Conservation (phyloP, 2,888 invertebrate genomes). For the Plemyria rubiginata region DNA sequence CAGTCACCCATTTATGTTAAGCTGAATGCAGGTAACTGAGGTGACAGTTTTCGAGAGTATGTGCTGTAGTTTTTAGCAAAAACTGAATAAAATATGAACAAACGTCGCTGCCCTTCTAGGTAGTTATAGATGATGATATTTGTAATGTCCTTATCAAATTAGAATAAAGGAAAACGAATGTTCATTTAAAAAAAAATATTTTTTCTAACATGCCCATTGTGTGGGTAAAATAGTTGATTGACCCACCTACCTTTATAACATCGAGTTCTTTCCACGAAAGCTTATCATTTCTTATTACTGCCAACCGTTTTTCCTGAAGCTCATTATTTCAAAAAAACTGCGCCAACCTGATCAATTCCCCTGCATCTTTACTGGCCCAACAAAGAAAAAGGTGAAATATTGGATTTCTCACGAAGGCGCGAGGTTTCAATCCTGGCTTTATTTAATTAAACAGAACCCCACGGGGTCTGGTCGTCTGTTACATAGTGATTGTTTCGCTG, state of each 20-base stretch:
- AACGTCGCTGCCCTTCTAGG: too few species aligned
- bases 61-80: too few species aligned
- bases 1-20: too few species aligned
- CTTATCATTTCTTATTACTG: conserved; percentile 24
- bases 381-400: conserved; percentile 66
- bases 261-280: conserved; percentile 5
- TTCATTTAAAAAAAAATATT: too few species aligned
- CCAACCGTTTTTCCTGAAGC: conserved; percentile 16
- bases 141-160: too few species aligned
- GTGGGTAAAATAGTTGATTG: too few species aligned
- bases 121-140: too few species aligned
- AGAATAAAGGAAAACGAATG: too few species aligned
- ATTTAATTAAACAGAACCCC: conserved; percentile 75
- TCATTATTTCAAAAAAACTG: conserved; percentile 23
- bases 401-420: conserved; percentile 62
- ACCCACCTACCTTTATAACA: conserved; percentile 31
- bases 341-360: conserved; percentile 47
- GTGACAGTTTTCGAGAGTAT: too few species aligned
- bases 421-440: conserved; percentile 72
- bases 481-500: conserved; percentile 49
- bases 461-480: conserved; percentile 57
- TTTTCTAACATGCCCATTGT: too few species aligned
- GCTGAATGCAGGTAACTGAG: too few species aligned
- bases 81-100: too few species aligned
- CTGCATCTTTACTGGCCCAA: conserved; percentile 45